These are phyloP conservation scores for Orchesellides sinensis DNA, from an alignment of 2,888 invertebrate species.

Conservation along the genomic window DNA sequence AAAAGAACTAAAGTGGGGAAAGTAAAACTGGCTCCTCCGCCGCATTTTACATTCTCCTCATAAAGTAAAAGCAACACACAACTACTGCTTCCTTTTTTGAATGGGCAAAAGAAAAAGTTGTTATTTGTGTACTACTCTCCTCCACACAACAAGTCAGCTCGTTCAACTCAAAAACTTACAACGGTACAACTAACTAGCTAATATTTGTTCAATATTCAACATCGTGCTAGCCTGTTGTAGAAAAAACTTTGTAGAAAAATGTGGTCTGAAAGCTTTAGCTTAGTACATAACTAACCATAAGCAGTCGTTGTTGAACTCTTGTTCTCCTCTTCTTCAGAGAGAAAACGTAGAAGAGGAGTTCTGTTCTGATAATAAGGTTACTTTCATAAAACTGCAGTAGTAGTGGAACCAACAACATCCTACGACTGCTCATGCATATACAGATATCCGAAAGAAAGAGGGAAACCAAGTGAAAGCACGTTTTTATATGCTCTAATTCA, in stretches of 20 bases:
- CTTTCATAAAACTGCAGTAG: background rate
- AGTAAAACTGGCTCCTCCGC: background rate
- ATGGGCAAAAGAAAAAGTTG: background rate
- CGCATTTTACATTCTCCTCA: background rate
- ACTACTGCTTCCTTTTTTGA: background rate
- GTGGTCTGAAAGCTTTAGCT: background rate
- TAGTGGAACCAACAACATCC: background rate
- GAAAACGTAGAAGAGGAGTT: background rate
- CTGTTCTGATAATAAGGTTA: slow-evolving; percentile 1
- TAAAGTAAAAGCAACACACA: background rate
- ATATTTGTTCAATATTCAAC: no score
- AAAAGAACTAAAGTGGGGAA: background rate
- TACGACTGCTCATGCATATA: background rate
- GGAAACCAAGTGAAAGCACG: no score
- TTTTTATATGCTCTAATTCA: no score
- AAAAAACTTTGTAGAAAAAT: background rate
- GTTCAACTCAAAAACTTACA: background rate
- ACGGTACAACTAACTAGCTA: no score
- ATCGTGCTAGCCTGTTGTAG: no score
- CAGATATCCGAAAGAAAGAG: background rate
- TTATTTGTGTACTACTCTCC: background rate
- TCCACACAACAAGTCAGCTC: background rate
- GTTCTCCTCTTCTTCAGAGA: background rate
- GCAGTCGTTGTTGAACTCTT: background rate
- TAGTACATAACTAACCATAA: background rate